Evolutionary conservation across 53 echinoderm and acorn worm genomes (phyloP).

Genomic region (Henricia sp.): DNA sequence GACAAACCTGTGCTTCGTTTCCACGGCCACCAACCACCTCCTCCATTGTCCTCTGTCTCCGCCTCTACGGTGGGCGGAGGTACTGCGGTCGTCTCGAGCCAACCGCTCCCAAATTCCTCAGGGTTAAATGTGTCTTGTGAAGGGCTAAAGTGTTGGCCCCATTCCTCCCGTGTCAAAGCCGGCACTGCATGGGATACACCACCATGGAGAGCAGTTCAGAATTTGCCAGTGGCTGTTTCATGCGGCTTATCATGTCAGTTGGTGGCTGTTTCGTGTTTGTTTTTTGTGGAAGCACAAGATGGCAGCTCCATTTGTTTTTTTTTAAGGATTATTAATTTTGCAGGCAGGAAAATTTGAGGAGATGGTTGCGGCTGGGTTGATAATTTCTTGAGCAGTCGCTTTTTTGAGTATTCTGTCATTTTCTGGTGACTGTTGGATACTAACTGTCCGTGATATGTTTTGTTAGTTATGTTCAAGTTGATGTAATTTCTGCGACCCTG

Average conservation of each 20-base stretch:
- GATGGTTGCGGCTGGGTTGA: slow-evolving; percentile 13
- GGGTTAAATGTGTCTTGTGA: slow-evolving; percentile 20
- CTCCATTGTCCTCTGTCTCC: slow-evolving; percentile 31
- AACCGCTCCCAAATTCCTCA: slow-evolving; percentile 50
- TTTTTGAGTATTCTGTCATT: too few species aligned
- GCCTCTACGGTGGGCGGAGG: slow-evolving; percentile 14
- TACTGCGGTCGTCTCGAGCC: slow-evolving; percentile 27
- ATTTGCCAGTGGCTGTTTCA: slow-evolving; percentile 30
- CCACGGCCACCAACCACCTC: slow-evolving; percentile 71
- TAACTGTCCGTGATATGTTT: too few species aligned
- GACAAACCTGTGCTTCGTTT: slow-evolving; percentile 74
- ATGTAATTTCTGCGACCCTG: too few species aligned
- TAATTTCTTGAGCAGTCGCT: too few species aligned
- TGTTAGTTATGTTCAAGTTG: too few species aligned
- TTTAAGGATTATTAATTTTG: neutral
- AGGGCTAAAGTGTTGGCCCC: slow-evolving; percentile 42
- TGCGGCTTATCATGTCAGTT: neutral
- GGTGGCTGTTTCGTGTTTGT: neutral
- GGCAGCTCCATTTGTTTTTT: slow-evolving; percentile 1
- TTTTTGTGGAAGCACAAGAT: slow-evolving; percentile 22
- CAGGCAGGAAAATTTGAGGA: neutral
- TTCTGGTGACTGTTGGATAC: too few species aligned
- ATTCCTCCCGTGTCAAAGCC: slow-evolving; percentile 35
- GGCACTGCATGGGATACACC: slow-evolving; percentile 61
- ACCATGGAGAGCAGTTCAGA: slow-evolving; percentile 57